Evolutionary conservation across 23 tunicate species (phyloP).

Genomic region (Corella eumyota): DNA sequence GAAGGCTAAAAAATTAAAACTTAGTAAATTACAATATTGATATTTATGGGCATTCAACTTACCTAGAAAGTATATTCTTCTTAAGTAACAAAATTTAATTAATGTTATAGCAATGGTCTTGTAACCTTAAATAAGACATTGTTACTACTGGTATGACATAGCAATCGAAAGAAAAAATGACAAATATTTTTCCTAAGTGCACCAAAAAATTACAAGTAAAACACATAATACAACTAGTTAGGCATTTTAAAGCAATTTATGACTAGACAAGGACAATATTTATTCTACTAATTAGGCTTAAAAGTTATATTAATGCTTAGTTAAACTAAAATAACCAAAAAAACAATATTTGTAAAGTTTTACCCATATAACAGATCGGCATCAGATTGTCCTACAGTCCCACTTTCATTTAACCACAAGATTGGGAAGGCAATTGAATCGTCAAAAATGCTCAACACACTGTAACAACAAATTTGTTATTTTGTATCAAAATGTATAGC

Average conservation of each 20-base stretch:
- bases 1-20: slow-evolving; percentile 18
- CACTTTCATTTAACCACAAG: slow-evolving; percentile 89
- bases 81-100: neutral
- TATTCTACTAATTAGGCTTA: no score
- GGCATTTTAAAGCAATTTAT: neutral
- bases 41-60: neutral
- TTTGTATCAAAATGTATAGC: neutral
- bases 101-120: no score
- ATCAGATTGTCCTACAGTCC: slow-evolving; percentile 33
- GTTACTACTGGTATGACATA: no score
- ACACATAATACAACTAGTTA: neutral
- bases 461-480: slow-evolving; percentile 5
- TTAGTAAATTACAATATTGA: neutral
- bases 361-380: slow-evolving; percentile 66
- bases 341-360: neutral
- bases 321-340: no score
- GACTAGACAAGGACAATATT: no score
- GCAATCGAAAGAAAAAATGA: no score
- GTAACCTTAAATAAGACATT: no score
- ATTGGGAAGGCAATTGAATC: slow-evolving; percentile 43
- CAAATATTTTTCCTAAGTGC: neutral
- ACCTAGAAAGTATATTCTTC: neutral
- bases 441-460: slow-evolving; percentile 21
- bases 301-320: no score
- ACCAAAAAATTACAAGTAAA: neutral